phyloP scores from a whole-genome alignment of 1,140 invertebrate genomes.

The Drosophila guanche region DNA sequence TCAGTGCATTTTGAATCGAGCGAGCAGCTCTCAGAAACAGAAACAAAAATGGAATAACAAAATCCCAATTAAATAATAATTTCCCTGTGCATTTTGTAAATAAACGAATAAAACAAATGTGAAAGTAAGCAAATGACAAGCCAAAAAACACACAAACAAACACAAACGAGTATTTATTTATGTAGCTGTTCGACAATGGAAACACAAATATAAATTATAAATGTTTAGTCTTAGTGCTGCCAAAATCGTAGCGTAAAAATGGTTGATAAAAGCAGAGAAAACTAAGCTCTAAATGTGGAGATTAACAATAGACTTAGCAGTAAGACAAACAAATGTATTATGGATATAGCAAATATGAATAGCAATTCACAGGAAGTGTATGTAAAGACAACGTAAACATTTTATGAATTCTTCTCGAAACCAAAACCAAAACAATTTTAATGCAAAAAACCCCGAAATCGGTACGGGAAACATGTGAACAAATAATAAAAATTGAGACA shows the following conservation, averaged over 20 bases:
- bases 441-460: conserved; percentile 45
- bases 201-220: conserved; percentile 29
- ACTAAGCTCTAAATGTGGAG: conserved; percentile 23
- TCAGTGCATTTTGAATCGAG: conserved; percentile 43
- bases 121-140: conserved; percentile 28
- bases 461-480: conserved; percentile 44
- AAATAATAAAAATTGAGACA: conserved; percentile 57
- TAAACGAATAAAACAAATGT: conserved; percentile 54
- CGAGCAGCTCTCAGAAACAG: conserved; percentile 28
- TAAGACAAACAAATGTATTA: conserved; percentile 42
- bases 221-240: conserved; percentile 54
- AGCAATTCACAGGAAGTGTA: conserved; percentile 47
- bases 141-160: conserved; percentile 11
- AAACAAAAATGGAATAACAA: conserved; percentile 40
- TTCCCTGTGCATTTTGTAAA: conserved; percentile 72
- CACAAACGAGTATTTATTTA: conserved; percentile 32
- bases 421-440: conserved; percentile 42
- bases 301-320: conserved; percentile 34
- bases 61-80: conserved; percentile 46
- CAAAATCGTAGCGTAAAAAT: conserved; percentile 50
- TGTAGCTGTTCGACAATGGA: conserved; percentile 53
- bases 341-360: conserved; percentile 50
- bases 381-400: conserved; percentile 53
- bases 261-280: conserved; percentile 50
- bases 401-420: conserved; percentile 61